phyloP scores from a whole-genome alignment of 2,113 vertebrate genomes.

The Orycteropus afer region DNA sequence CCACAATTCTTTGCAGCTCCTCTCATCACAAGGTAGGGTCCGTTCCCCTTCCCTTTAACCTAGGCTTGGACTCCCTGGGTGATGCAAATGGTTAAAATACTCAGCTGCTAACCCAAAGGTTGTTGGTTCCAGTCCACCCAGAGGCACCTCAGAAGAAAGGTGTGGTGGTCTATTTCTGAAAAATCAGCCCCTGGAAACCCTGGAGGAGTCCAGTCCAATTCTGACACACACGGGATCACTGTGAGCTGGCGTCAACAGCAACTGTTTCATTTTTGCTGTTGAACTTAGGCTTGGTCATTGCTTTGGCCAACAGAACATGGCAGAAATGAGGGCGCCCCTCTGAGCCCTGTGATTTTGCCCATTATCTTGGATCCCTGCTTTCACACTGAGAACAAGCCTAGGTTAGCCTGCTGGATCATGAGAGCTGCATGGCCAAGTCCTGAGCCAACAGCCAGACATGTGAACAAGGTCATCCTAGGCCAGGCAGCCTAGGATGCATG shows the following conservation, averaged over 20 bases:
- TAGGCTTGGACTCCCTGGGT: background rate
- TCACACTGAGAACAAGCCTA: background rate
- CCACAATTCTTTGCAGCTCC: background rate
- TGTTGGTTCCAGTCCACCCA: background rate
- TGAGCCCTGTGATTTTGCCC: background rate
- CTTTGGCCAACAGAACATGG: background rate
- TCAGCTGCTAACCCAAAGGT: background rate
- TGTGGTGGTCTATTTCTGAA: background rate
- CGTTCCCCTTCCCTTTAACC: too few relatives aligned
- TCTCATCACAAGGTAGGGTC: background rate
- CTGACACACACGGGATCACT: background rate
- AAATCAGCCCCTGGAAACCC: background rate
- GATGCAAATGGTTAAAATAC: background rate
- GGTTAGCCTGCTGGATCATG: background rate
- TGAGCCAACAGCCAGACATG: background rate
- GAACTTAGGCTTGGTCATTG: background rate
- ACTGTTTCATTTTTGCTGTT: background rate
- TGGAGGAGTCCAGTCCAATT: background rate
- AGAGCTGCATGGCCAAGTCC: background rate
- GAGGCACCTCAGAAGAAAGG: background rate
- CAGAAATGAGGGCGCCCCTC: background rate
- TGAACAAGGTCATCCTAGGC: background rate
- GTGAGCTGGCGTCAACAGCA: background rate
- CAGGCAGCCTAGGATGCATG: background rate
- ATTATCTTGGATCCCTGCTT: background rate